phyloP scores from a whole-genome alignment of 2,797 vertebrate species.

The Lepus townsendii region DNA sequence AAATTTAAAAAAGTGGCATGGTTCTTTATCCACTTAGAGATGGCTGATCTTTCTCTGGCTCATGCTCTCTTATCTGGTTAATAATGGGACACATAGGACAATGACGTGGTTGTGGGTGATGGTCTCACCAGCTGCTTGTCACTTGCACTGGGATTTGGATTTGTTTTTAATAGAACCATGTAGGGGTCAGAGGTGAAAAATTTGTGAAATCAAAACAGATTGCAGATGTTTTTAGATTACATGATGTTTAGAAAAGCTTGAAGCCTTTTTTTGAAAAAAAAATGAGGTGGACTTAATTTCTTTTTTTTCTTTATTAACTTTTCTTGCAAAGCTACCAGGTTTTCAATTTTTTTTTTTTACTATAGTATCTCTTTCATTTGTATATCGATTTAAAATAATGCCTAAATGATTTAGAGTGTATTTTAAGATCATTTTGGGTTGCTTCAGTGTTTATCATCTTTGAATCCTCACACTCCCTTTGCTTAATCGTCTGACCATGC shows the following conservation, averaged over 20 bases:
- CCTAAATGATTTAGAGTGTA: background rate
- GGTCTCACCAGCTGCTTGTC: background rate
- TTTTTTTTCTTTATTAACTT: background rate
- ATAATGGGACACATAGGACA: background rate
- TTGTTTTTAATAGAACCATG: background rate
- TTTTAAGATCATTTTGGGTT: background rate
- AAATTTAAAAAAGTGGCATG: background rate
- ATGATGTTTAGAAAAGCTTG: background rate
- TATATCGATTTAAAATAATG: constrained; percentile 1
- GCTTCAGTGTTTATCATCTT: background rate
- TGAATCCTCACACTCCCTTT: background rate
- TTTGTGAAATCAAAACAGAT: constrained; percentile 2
- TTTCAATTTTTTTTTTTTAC: background rate
- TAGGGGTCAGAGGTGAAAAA: background rate
- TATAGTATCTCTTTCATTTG: background rate
- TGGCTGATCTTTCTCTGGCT: background rate
- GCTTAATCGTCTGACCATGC: background rate
- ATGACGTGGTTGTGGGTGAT: accelerated
- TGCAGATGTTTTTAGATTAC: background rate
- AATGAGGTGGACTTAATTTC: background rate
- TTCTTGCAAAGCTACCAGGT: background rate
- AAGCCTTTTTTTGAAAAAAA: background rate
- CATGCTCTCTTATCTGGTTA: background rate
- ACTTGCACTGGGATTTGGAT: background rate
- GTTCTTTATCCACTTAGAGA: background rate